Evolutionary conservation across 2,797 vertebrate species (phyloP), one percentile per base, ranked within the genome.

Genomic region (Cyclura pinguis): DNA sequence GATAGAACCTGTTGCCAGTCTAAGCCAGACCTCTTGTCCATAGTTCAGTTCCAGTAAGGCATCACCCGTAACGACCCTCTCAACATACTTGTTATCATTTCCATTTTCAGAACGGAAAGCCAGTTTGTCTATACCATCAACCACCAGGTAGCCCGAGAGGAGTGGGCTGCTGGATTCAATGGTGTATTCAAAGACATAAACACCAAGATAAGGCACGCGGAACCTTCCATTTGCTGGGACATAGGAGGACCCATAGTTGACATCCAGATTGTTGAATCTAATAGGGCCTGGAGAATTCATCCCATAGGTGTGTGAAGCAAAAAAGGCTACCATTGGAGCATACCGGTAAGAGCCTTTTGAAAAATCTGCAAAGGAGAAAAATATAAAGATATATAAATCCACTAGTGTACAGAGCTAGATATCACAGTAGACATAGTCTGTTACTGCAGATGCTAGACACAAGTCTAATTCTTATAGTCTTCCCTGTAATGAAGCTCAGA

Each of bases 301-400:
- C 92, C 97, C 97, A 0, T 97, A 97, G 0, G 97, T 97, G 80
- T 97, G 97, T 78, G 97, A 97, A 38, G 95, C 97, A 91, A 97
- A 98, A 95, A 98, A 98, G 14, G 98, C 97, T 89, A 98, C 97
- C 96, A 98, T 98, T 0, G 98, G 98, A 72, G 97, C 97, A 0
- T 98, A 98, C 91, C 98, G 96, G 91, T 98, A 98, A 27, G 97
- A 97, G 83, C 98, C 98, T 96, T 97, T 97, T n/a, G 98, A 97
- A 95, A 97, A 98, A 96, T 98, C 98, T 98, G 96, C 81, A 93
- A 89, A 86, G 27, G 35, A 83, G 95, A 35, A 91, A 9, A 52
- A 82, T 87, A 9, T 24, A 84, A 72, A 59, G 62, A 78, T 69
- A 69, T 42, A 47, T 67, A 64, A 18, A 20, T 67, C 47, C 10